Percentiles rank a stretch among this genome's conserved stretches.
Evolutionary conservation across 2,113 vertebrate genomes (phyloP).

Genomic region (Leptosomus discolor): DNA sequence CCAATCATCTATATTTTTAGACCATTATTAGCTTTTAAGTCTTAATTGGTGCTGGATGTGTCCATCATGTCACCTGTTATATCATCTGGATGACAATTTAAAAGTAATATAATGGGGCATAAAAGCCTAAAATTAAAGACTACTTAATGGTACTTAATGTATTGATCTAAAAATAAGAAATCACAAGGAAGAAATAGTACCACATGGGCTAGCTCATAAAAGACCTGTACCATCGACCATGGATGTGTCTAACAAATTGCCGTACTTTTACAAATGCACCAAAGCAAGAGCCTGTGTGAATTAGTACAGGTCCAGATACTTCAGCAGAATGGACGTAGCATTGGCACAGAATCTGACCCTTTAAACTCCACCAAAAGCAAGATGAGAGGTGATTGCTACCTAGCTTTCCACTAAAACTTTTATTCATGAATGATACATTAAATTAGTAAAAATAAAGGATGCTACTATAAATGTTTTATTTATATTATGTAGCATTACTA

Average conservation of each 20-base stretch:
- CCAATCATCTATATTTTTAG: conserved; percentile 28
- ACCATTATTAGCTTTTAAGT: conserved; percentile 4
- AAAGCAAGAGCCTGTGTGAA: background rate
- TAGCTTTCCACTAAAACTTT: background rate
- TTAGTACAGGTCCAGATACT: background rate
- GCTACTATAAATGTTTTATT: background rate
- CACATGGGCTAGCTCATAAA: background rate
- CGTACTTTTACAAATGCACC: background rate
- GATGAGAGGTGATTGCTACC: background rate
- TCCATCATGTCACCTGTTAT: conserved; percentile 22
- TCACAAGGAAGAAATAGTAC: background rate
- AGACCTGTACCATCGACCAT: background rate
- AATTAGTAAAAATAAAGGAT: background rate
- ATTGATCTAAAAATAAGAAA: conserved; percentile 49
- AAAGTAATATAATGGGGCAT: conserved; percentile 15
- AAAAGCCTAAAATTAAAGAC: conserved; percentile 27
- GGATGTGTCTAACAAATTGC: background rate
- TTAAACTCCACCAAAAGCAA: background rate
- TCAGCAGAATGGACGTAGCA: background rate
- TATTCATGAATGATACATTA: background rate
- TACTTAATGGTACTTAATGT: background rate
- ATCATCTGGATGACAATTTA: conserved; percentile 9
- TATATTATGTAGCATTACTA: background rate
- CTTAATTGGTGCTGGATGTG: background rate
- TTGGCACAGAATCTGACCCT: background rate